Base-by-base conservation (phyloP, 2,113 vertebrate species). In the Entosphenus tridentatus region DNA sequence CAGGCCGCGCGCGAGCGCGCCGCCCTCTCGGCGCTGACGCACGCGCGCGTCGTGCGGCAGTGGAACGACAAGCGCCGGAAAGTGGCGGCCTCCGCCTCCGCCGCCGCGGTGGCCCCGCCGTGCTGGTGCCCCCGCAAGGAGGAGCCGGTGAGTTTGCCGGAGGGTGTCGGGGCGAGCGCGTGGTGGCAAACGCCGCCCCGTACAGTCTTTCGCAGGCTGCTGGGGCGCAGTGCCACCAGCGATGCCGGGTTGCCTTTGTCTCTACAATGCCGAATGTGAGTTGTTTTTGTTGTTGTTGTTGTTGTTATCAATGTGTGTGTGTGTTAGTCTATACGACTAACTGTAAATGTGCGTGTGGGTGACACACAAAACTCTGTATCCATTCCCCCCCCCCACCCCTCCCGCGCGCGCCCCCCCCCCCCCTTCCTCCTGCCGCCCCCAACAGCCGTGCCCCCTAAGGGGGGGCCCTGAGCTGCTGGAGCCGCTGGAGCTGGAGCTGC, bases 381-480 rank as follows among this genome's bases (percentile, higher is more conserved):
- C 39, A 39, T 39, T 5, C 39, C 39, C 21, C 21, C 21, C 39
- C 6, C 39, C 39, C 39, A 2, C 39, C 39, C 6, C 39, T 39
- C 39, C 39, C 6, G 39, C n/a, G n/a, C n/a, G n/a, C n/a, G n/a
- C n/a, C n/a, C n/a, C n/a, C n/a, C n/a, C 39, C 39, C 39, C 39
- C 39, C 39, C 39, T 39, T 39, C 39, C 39, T 39, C 39, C 39
- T 39, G 39, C 39, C 1, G 57, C 10, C 7, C 1, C 71, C 10
- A 69, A 70, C 77, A 95, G 90, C 81, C 93, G 78, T 89, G 83
- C 55, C 82, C 88, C 72, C 79, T 89, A 72, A 91, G 92, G 73
- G 83, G 87, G 0, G 84, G 87, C 68, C 72, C 89, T n/a, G 93
- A 95, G 72, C 80, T 81, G 76, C 82, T 95, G 83, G 89, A 88